phyloP scores from a whole-genome alignment of 2,888 invertebrate species.

The Hipparchia semele region DNA sequence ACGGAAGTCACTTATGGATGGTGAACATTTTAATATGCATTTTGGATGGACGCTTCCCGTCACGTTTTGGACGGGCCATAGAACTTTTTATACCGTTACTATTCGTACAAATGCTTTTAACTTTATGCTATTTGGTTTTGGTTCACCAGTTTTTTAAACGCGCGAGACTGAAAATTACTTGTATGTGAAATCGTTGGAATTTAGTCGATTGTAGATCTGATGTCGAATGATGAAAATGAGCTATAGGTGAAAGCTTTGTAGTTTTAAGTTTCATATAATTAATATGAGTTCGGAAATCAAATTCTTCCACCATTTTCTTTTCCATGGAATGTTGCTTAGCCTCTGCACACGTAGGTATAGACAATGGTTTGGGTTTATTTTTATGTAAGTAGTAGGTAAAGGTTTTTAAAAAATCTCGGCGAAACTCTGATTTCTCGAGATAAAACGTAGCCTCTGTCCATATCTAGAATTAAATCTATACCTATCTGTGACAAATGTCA shows the following conservation, averaged over 20 bases:
- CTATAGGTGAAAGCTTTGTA: background rate
- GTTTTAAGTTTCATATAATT: background rate
- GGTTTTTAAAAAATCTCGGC: too few species aligned
- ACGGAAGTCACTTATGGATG: conserved; percentile 42
- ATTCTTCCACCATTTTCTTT: too few species aligned
- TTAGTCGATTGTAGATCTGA: background rate
- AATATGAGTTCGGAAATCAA: too few species aligned
- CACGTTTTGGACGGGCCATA: conserved; percentile 41
- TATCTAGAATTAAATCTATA: too few species aligned
- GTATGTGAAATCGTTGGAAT: background rate
- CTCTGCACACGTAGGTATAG: too few species aligned
- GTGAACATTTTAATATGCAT: conserved; percentile 39
- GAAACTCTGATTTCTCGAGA: too few species aligned
- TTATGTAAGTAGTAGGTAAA: too few species aligned
- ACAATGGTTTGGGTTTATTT: too few species aligned
- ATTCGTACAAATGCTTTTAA: conserved; percentile 22
- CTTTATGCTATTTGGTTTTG: conserved; percentile 13
- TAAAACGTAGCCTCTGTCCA: too few species aligned
- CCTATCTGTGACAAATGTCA: too few species aligned
- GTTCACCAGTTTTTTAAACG: background rate
- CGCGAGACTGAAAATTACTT: background rate
- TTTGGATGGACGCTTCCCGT: conserved; percentile 45
- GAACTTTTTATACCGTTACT: conserved; percentile 41
- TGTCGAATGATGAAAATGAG: background rate
- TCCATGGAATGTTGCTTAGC: too few species aligned